A percentile compares a stretch with the other conserved stretches of the same genome.
phyloP scores from a whole-genome alignment of 2,113 vertebrate genomes.

The Hyla sarda region DNA sequence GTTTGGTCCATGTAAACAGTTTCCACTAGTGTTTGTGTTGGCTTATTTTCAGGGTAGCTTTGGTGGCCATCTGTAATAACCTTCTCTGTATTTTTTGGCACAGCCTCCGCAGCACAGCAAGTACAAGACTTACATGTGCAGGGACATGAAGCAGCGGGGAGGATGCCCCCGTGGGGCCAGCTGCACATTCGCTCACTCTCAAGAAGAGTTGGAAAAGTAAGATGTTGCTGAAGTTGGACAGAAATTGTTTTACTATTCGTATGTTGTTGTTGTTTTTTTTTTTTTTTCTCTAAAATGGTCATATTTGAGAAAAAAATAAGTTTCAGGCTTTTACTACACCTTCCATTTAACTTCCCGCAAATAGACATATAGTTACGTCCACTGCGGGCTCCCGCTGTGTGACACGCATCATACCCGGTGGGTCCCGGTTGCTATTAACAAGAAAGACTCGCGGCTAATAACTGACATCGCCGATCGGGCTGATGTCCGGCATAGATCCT shows the following conservation, averaged over 20 bases:
- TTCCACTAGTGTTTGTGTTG: background rate
- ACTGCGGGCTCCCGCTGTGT: no score
- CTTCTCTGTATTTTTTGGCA: background rate
- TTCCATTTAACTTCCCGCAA: no score
- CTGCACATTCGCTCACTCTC: slow-evolving; percentile 97
- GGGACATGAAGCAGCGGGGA: slow-evolving; percentile 98
- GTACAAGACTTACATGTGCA: slow-evolving; percentile 98
- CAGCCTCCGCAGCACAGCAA: slow-evolving; percentile 98
- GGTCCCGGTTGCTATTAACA: no score
- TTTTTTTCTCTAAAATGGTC: background rate
- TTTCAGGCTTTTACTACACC: no score
- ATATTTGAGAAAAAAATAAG: no score
- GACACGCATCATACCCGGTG: no score
- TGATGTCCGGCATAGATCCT: no score
- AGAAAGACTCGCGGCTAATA: no score
- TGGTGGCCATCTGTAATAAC: background rate
- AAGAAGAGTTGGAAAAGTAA: slow-evolving; percentile 98
- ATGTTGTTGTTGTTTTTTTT: background rate
- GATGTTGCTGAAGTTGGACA: slow-evolving; percentile 61
- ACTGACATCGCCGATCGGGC: no score
- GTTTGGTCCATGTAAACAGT: background rate
- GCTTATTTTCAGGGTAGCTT: background rate
- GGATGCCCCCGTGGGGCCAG: slow-evolving; percentile 96
- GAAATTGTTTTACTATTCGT: no score
- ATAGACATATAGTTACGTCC: no score